phyloP scores from a whole-genome alignment of 2,888 invertebrate species.

The Chymomyza procnemis region DNA sequence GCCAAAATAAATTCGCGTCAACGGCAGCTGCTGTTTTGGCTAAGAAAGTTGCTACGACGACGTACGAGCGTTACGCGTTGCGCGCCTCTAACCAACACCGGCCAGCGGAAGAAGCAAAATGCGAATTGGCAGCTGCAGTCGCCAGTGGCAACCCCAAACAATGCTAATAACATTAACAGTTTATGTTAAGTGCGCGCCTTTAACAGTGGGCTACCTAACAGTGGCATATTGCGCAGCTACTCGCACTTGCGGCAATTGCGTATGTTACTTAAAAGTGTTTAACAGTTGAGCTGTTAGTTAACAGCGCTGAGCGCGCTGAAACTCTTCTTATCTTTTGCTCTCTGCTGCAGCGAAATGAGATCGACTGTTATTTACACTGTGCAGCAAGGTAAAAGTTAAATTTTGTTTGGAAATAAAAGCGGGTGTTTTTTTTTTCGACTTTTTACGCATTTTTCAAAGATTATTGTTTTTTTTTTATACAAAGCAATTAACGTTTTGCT shows the following conservation, averaged over 20 bases:
- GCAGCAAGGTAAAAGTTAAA: not conserved
- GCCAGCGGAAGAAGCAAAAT: not conserved
- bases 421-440: no score
- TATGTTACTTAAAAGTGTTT: not conserved
- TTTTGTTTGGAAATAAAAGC: not conserved
- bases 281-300: not conserved
- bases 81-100: not conserved
- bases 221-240: not conserved
- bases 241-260: not conserved
- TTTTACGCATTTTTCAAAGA: no score
- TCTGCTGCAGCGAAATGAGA: not conserved
- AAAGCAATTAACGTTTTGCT: no score
- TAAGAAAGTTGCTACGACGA: not conserved
- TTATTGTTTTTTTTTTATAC: no score
- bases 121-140: not conserved
- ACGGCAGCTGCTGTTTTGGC: constrained; percentile 27
- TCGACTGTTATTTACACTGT: not conserved
- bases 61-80: not conserved
- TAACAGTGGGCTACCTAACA: not conserved
- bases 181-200: not conserved
- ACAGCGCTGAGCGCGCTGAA: not conserved
- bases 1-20: constrained; percentile 33
- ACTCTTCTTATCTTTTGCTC: not conserved
- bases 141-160: not conserved
- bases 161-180: not conserved